Evolutionary conservation across 2,888 invertebrate species (phyloP), one percentile per base, ranked within the genome.

Genomic region (Ditylenchus weischeri): DNA sequence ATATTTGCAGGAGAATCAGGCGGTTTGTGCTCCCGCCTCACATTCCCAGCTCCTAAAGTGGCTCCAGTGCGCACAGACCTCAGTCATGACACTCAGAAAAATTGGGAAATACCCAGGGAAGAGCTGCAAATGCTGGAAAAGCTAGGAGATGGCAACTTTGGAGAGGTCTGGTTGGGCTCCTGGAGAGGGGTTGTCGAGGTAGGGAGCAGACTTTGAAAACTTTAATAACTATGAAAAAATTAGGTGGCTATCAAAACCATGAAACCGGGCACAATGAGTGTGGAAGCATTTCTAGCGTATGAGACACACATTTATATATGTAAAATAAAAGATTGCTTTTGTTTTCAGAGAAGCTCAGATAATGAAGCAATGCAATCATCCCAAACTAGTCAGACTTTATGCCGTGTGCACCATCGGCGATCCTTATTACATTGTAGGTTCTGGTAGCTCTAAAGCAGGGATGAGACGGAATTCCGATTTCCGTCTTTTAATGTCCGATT

Each of bases 321-420:
- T 48, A 38, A 7, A 64, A 19, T 64, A 13, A 54, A 64, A 49
- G 21, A 23, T 36, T 18, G 23, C 15, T 3, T 64, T 61, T 57
- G 13, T 64, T 62, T 78, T 21, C 64, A 78, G 93, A 85, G 98
- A 98, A 85, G 96, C 96, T 7, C 90, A 90, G 74, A 95, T 98
- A 74, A 98, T 98, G 98, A 98, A 98, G 84, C 92, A 93, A 84
- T 92, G 95, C 86, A 88, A 93, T 62, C 98, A 98, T 86, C 91
- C 93, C 84, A 90, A 93, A 73, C 87, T 94, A 59, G 92, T 94
- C 18, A 91, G 91, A 7, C 86, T 94, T 35, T 93, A 92, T 84
- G 94, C 93, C 0, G 93, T 94, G n/a, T 94, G 94, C 84, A 91
- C 93, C 0, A 88, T 89, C 77, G 90, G 91, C 80, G 93, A 93